These are phyloP conservation scores for Thripadectes ignobilis DNA, from an alignment of 2,797 vertebrate genomes.

Conservation along the genomic window DNA sequence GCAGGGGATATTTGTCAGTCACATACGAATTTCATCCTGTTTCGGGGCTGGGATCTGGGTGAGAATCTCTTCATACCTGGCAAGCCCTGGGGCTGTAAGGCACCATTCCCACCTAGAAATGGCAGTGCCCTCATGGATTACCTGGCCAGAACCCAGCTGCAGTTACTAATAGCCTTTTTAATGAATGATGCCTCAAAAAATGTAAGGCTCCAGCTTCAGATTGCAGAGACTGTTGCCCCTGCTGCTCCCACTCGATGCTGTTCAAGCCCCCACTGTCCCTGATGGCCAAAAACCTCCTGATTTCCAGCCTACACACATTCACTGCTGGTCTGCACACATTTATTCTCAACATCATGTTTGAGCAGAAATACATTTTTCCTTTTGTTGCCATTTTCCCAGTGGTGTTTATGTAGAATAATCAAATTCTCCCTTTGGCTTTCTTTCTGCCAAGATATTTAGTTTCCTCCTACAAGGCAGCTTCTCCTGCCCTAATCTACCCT, in stretches of 20 bases:
- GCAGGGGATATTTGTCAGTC: background rate
- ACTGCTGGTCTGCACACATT: background rate
- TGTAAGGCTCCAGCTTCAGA: background rate
- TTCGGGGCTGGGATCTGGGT: background rate
- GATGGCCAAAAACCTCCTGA: background rate
- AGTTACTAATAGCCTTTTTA: background rate
- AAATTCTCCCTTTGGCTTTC: background rate
- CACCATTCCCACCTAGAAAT: background rate
- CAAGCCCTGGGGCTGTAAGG: background rate
- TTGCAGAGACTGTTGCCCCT: background rate
- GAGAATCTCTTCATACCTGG: background rate
- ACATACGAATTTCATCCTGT: accelerated
- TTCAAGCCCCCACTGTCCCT: background rate
- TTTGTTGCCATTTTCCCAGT: slow-evolving; percentile 38
- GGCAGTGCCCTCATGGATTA: background rate
- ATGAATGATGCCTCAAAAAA: background rate
- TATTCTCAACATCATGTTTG: slow-evolving; percentile 5
- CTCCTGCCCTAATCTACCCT: background rate
- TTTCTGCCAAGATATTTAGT: background rate
- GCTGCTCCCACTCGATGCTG: slow-evolving; percentile 2
- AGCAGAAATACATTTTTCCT: slow-evolving; percentile 29
- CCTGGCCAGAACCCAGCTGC: background rate
- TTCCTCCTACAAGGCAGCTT: background rate
- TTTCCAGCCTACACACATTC: background rate
- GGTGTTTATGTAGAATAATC: slow-evolving; percentile 32